These are phyloP conservation scores for Athalia rosae DNA, from an alignment of 2,888 invertebrate species.

Conservation along the genomic window DNA sequence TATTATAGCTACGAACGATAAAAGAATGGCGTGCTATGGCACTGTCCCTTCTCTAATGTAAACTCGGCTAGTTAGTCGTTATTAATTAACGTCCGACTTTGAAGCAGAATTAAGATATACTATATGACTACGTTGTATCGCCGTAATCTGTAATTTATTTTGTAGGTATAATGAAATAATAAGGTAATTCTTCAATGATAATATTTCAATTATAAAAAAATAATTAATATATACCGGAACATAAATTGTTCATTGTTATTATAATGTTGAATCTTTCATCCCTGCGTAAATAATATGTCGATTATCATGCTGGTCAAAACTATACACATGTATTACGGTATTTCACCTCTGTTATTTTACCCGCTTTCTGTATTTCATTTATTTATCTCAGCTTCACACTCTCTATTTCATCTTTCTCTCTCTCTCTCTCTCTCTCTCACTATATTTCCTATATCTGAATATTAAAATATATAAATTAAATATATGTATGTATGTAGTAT, in stretches of 20 bases:
- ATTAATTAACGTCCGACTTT: conserved; percentile 1
- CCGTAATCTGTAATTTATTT: conserved; percentile 1
- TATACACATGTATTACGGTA: conserved; percentile 20
- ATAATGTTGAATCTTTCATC: neutral
- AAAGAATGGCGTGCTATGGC: conserved; percentile 44
- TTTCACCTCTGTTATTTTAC: neutral
- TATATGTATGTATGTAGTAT: conserved; percentile 24
- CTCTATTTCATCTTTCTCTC: neutral
- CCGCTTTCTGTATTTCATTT: neutral
- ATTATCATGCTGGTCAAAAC: neutral
- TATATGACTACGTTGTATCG: neutral
- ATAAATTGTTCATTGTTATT: neutral
- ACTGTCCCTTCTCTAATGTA: conserved; percentile 18
- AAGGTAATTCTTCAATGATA: conserved; percentile 1
- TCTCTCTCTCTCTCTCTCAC: neutral
- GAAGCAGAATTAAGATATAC: conserved; percentile 19
- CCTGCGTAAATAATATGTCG: neutral
- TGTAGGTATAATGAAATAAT: neutral
- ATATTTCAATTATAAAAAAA: conserved; percentile 20
- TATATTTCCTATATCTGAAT: conserved; percentile 16
- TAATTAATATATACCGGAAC: neutral
- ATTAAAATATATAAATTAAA: conserved; percentile 45
- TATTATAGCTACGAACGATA: conserved; percentile 26
- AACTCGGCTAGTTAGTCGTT: neutral
- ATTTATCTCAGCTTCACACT: neutral